Evolutionary conservation across 2,113 vertebrate genomes (phyloP).

Genomic region (Piliocolobus tephrosceles): DNA sequence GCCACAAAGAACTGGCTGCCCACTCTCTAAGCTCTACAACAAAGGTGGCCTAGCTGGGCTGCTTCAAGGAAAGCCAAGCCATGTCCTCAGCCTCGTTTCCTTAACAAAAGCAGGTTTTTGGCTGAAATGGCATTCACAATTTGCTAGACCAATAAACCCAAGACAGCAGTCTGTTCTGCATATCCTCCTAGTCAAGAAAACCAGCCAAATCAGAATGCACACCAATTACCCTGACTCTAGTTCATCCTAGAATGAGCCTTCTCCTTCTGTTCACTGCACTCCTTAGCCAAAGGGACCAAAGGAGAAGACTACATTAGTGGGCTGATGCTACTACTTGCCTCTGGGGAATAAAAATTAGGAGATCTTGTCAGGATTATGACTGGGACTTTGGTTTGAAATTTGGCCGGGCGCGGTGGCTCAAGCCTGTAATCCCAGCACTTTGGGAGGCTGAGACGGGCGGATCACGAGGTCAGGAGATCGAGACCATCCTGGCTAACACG

Average conservation of each 20-base stretch:
- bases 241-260: neutral
- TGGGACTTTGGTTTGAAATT: constrained; percentile 36
- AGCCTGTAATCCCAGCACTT: too few relatives aligned
- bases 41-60: neutral
- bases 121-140: neutral
- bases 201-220: neutral
- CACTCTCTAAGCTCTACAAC: neutral
- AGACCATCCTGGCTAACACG: too few relatives aligned
- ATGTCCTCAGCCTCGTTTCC: neutral
- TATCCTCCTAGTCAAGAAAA: neutral
- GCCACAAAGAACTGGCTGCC: neutral
- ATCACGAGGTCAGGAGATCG: too few relatives aligned
- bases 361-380: neutral
- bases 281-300: neutral
- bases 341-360: neutral
- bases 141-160: neutral
- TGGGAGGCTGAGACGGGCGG: too few relatives aligned
- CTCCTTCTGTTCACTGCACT: neutral
- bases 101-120: neutral
- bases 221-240: neutral
- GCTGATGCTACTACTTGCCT: neutral
- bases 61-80: constrained; percentile 16
- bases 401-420: too few relatives aligned
- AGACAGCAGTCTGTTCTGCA: neutral
- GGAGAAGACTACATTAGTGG: neutral